Percentiles rank a stretch among this genome's conserved stretches.
These are phyloP conservation scores for Stichodactyla mertensii DNA, from an alignment of 64 coral and sea anemone species.

Conservation along the genomic window DNA sequence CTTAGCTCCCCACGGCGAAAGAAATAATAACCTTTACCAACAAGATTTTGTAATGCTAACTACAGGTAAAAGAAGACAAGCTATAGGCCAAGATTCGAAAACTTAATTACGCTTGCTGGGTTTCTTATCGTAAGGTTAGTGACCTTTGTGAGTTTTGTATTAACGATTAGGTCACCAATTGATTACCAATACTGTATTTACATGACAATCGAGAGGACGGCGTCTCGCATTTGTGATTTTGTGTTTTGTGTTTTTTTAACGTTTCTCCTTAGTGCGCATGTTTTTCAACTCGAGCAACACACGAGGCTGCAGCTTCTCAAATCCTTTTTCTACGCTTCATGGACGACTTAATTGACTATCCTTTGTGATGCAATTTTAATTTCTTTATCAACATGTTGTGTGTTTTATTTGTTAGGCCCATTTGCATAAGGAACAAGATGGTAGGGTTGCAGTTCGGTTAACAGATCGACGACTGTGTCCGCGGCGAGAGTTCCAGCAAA, in stretches of 20 bases:
- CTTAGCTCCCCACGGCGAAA: background rate
- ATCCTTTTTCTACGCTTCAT: background rate
- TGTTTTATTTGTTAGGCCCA: background rate
- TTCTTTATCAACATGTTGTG: background rate
- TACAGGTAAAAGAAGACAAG: background rate
- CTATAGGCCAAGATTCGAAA: background rate
- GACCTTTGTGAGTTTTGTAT: slow-evolving; percentile 1
- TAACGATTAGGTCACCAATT: background rate
- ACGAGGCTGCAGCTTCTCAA: background rate
- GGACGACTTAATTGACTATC: background rate
- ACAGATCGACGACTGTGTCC: background rate
- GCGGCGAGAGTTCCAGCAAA: background rate
- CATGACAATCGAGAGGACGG: background rate
- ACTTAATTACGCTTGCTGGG: background rate
- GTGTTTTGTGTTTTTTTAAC: background rate
- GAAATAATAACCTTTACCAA: background rate
- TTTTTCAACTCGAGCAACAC: background rate
- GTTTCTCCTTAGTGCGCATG: background rate
- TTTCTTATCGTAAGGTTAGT: background rate
- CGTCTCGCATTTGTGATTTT: background rate
- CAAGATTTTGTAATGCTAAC: background rate
- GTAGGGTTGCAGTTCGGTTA: background rate
- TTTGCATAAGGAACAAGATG: background rate
- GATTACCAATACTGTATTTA: background rate
- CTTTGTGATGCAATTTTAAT: background rate